Evolutionary conservation across 2,888 invertebrate genomes (phyloP).

Genomic region (Himalopsyche kuldschensis): DNA sequence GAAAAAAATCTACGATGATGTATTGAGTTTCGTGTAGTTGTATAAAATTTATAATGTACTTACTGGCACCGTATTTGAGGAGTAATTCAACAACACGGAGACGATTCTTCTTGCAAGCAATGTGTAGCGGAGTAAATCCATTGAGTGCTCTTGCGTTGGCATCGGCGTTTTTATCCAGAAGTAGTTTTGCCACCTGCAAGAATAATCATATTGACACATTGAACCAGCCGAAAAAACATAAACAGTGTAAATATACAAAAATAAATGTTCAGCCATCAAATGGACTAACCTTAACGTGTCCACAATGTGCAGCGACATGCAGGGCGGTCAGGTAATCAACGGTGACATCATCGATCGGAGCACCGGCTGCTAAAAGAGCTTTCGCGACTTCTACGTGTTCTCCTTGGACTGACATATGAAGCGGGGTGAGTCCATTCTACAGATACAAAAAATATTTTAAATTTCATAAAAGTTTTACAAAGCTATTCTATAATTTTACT

Average conservation of each 20-base stretch:
- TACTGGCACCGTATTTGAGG: constrained; percentile 90
- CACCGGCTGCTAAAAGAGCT: constrained; percentile 87
- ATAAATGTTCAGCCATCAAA: background rate
- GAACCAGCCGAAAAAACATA: background rate
- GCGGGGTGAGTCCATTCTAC: constrained; percentile 88
- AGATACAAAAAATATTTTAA: constrained; percentile 40
- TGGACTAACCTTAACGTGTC: constrained; percentile 69
- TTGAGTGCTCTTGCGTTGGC: constrained; percentile 95
- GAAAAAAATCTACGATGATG: background rate
- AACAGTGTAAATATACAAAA: too few species aligned
- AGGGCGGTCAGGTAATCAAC: constrained; percentile 96
- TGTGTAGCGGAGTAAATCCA: constrained; percentile 97
- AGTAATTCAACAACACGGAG: constrained; percentile 94
- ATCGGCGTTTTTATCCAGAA: constrained; percentile 93
- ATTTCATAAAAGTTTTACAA: background rate
- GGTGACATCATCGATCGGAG: constrained; percentile 98
- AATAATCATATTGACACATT: background rate
- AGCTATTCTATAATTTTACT: too few species aligned
- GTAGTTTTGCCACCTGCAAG: constrained; percentile 80
- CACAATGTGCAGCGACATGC: constrained; percentile 94
- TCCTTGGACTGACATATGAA: constrained; percentile 98
- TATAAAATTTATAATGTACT: constrained; percentile 43
- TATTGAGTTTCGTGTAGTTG: too few species aligned
- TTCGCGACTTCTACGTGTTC: constrained; percentile 97
- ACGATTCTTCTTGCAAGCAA: constrained; percentile 98